A percentile compares a stretch with the other conserved stretches of the same genome.
Conservation (phyloP, 2,113 vertebrate species). For the Pelusios castaneus region DNA sequence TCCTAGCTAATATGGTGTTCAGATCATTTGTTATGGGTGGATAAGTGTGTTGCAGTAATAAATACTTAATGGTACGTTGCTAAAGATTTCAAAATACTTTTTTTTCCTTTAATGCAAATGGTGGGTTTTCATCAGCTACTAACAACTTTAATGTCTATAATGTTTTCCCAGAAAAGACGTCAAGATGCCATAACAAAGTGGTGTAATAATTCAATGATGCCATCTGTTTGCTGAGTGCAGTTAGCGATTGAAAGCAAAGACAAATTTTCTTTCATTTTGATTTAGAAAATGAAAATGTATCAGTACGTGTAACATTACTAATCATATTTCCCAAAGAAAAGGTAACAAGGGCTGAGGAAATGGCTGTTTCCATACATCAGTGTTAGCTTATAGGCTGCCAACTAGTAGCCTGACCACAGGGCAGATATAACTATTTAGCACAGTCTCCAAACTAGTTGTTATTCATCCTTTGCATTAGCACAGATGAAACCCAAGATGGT, state of each 20-base stretch:
- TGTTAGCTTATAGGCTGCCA: neutral
- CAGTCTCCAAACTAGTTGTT: neutral
- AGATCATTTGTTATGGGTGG: neutral
- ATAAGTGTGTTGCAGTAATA: neutral
- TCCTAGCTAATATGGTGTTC: neutral
- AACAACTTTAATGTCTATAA: neutral
- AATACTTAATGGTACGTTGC: accelerated
- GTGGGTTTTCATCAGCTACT: neutral
- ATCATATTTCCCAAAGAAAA: neutral
- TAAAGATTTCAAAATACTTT: neutral
- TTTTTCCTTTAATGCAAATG: neutral
- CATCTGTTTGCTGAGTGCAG: neutral
- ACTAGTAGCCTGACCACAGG: neutral
- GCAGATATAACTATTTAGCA: neutral
- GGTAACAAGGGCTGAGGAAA: neutral
- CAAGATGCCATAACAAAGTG: accelerated
- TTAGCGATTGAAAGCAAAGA: neutral
- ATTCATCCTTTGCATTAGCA: neutral
- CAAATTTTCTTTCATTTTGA: neutral
- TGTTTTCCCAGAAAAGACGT: neutral
- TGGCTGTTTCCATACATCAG: neutral
- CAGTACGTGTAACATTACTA: accelerated
- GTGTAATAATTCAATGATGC: neutral
- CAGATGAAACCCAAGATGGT: neutral
- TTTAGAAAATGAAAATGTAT: neutral